Evolutionary conservation across 2,888 invertebrate genomes (phyloP).

Genomic region (Agrilus mali): DNA sequence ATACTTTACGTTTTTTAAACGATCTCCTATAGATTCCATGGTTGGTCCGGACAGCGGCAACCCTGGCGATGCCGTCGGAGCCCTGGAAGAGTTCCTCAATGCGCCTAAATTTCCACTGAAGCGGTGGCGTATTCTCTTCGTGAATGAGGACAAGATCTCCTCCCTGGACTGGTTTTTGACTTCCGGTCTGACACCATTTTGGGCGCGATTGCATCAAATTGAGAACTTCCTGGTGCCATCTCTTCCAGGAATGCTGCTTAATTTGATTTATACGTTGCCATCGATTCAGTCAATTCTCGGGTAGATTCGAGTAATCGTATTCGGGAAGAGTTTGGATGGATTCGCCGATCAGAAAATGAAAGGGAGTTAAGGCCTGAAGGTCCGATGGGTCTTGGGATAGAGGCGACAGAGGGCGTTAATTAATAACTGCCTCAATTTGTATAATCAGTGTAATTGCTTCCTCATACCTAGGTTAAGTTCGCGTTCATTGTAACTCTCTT

Average conservation of each 20-base stretch:
- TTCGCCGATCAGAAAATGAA: background rate
- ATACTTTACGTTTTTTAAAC: background rate
- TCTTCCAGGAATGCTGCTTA: conserved; percentile 3
- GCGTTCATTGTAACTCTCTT: conserved; percentile 11
- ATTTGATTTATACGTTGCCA: conserved; percentile 2
- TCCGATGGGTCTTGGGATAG: background rate
- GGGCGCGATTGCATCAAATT: too few species aligned
- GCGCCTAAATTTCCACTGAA: too few species aligned
- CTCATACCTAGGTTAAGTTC: background rate
- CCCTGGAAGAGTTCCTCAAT: too few species aligned
- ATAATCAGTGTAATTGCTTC: background rate
- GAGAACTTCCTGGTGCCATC: too few species aligned
- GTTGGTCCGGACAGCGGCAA: too few species aligned
- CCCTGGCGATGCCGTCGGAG: too few species aligned
- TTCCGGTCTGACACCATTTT: too few species aligned
- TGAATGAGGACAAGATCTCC: too few species aligned
- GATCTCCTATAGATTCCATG: background rate
- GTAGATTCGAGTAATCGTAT: conserved; percentile 4
- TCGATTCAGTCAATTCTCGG: conserved; percentile 1
- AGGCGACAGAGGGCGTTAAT: background rate
- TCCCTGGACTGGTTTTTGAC: too few species aligned
- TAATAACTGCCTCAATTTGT: conserved; percentile 1
- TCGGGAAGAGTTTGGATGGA: too few species aligned
- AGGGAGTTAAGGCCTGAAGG: background rate
- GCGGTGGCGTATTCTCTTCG: too few species aligned